Percentiles rank a stretch among this genome's conserved stretches.
phyloP scores from a whole-genome alignment of 2,888 invertebrate species.

The Chymomyza procnemis region DNA sequence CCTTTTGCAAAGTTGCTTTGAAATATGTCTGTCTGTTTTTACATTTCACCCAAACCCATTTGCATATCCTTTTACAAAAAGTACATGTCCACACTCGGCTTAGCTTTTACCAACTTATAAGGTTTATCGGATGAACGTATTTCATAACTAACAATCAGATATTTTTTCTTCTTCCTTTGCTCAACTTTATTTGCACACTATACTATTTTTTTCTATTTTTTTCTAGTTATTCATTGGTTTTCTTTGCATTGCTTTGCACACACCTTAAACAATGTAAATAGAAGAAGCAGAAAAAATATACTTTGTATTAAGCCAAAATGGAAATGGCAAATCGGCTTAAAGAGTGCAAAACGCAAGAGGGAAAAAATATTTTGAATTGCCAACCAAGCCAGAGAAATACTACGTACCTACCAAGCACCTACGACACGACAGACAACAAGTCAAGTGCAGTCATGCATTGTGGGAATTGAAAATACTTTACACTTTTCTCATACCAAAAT shows the following conservation, averaged over 20 bases:
- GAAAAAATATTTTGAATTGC: slow-evolving; percentile 29
- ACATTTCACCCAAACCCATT: not conserved
- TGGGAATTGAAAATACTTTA: not conserved
- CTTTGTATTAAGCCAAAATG: not conserved
- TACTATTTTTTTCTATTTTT: not conserved
- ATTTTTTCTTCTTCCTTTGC: not conserved
- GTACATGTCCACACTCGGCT: not conserved
- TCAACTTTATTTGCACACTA: not conserved
- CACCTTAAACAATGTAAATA: not conserved
- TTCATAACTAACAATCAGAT: not conserved
- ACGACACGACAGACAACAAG: not conserved
- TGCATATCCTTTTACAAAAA: not conserved
- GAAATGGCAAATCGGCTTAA: slow-evolving; percentile 36
- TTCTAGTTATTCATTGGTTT: not conserved
- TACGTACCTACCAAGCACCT: not conserved
- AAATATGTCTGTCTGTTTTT: not conserved
- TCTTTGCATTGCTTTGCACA: not conserved
- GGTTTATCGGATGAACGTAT: not conserved
- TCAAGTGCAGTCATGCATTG: slow-evolving; percentile 17
- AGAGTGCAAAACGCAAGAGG: slow-evolving; percentile 19
- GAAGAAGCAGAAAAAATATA: not conserved
- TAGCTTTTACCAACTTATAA: not conserved
- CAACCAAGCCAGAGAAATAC: slow-evolving; percentile 9
- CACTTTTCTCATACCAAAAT: not conserved
- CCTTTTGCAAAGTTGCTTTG: not conserved